Percentiles rank a stretch among this genome's conserved stretches.
Conservation (phyloP, 2,797 vertebrate genomes). For the Rousettus madagascariensis region DNA sequence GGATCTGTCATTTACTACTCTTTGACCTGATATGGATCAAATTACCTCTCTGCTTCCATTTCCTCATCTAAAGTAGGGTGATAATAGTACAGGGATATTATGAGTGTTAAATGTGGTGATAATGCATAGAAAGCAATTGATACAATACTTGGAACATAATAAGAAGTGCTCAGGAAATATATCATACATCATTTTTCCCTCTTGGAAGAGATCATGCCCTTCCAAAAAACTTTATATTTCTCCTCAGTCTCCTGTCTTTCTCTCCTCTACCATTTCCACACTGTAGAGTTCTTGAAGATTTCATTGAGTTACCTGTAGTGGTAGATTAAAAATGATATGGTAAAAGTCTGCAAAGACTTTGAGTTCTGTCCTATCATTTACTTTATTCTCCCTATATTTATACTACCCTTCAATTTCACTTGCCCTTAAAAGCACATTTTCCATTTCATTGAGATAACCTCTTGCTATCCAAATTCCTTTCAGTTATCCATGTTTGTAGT, state of each 20-base stretch:
- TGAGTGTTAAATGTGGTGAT: not conserved
- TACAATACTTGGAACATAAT: not conserved
- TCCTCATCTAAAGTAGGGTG: not conserved
- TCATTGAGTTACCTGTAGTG: not conserved
- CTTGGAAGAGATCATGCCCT: not conserved
- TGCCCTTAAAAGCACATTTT: not conserved
- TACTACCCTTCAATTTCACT: not conserved
- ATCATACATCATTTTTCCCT: not conserved
- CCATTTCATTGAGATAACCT: conserved; percentile 12
- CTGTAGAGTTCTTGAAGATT: not conserved
- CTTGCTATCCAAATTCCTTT: not conserved
- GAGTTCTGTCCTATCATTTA: not conserved
- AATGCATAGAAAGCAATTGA: not conserved
- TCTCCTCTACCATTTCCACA: not conserved
- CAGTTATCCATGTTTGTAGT: not conserved
- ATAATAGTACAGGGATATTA: not conserved
- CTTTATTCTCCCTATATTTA: not conserved
- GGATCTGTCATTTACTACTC: not conserved
- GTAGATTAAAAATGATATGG: not conserved
- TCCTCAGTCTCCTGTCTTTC: not conserved
- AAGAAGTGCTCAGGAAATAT: not conserved
- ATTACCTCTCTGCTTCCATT: not conserved
- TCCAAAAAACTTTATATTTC: not conserved
- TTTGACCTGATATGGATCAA: not conserved
- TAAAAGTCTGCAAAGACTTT: not conserved